phyloP scores from a whole-genome alignment of 2,888 invertebrate genomes.

The Luperina nickerlii region DNA sequence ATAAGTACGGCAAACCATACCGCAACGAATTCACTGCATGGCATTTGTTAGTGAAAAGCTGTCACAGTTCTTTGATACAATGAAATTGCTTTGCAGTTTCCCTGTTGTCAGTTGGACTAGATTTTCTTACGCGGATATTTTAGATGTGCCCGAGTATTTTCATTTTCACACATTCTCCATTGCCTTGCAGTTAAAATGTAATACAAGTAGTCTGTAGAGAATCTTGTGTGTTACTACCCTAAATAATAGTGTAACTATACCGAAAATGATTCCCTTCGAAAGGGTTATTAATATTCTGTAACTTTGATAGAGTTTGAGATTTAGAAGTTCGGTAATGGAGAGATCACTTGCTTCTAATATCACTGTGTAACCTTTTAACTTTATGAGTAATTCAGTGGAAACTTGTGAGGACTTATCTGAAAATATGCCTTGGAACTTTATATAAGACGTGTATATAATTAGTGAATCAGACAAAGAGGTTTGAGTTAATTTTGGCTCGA shows the following conservation, averaged over 20 bases:
- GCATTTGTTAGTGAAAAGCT: background rate
- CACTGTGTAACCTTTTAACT: slow-evolving; percentile 37
- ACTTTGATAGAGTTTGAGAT: slow-evolving; percentile 51
- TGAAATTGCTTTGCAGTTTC: background rate
- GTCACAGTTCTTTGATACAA: background rate
- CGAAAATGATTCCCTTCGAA: slow-evolving; percentile 34
- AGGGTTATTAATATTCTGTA: slow-evolving; percentile 56
- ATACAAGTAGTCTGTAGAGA: background rate
- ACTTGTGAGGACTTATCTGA: slow-evolving; percentile 17
- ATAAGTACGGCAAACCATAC: background rate
- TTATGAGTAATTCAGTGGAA: slow-evolving; percentile 25
- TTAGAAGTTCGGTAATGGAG: slow-evolving; percentile 30
- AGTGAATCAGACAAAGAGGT: background rate
- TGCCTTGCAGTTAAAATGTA: background rate
- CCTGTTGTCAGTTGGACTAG: background rate
- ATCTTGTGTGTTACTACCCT: slow-evolving; percentile 10
- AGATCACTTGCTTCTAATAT: slow-evolving; percentile 36
- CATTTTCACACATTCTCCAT: background rate
- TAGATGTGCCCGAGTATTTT: background rate
- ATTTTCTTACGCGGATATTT: background rate
- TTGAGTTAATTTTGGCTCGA: background rate
- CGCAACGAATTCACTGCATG: background rate
- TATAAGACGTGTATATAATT: background rate
- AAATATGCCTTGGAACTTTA: slow-evolving; percentile 32
- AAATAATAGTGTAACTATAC: slow-evolving; percentile 9